Conservation (phyloP, 2,113 vertebrate genomes). For the human region GRCh38 chr5:96455001-96455500, state of each 20-base stretch:
- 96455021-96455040: slow-evolving; percentile 22
- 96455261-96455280: slow-evolving; percentile 41
- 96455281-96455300: slow-evolving; percentile 42
- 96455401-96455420: neutral
- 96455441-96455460: neutral
- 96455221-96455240: neutral
- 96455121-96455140: neutral
- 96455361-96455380: neutral
- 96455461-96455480: slow-evolving; percentile 22
- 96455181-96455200: neutral
- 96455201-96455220: accelerated
- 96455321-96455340: neutral
- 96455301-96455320: neutral
- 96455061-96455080: neutral
- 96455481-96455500: slow-evolving; percentile 11
- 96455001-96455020: slow-evolving; percentile 25
- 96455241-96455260: neutral
- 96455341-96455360: neutral
- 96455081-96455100: neutral
- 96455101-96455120: neutral
- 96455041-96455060: slow-evolving; percentile 11
- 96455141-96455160: neutral
- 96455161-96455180: neutral
- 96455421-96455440: neutral
- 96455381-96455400: neutral